These are phyloP conservation scores for Girardinichthys multiradiatus DNA, from an alignment of 2,113 vertebrate species.

Conservation along the genomic window DNA sequence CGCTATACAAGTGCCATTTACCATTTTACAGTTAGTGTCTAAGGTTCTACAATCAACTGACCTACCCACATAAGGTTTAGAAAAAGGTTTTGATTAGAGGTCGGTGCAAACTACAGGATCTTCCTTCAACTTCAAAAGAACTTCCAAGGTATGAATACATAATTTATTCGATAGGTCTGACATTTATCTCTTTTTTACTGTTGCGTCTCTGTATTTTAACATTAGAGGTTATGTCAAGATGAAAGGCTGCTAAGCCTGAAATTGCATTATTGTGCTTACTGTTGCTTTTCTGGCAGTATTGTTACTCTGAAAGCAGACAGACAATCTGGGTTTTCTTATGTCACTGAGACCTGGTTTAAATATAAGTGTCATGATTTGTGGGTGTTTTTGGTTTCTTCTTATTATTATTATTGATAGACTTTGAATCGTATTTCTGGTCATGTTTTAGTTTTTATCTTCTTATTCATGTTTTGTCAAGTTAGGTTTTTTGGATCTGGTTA, in stretches of 20 bases:
- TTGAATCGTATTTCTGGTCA: no score
- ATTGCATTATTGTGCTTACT: neutral
- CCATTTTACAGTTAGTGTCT: no score
- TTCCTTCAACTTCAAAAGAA: neutral
- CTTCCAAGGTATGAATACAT: neutral
- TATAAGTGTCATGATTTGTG: no score
- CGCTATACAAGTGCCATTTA: no score
- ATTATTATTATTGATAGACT: no score
- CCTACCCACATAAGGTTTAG: neutral
- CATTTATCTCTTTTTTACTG: neutral
- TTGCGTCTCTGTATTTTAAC: neutral
- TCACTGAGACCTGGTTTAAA: slow-evolving; percentile 47
- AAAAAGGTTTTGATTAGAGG: neutral
- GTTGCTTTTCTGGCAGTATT: neutral
- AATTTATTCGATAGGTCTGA: neutral
- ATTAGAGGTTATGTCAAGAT: neutral
- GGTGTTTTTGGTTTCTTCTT: no score
- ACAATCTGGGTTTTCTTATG: slow-evolving; percentile 60
- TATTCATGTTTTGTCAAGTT: no score
- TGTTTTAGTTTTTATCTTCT: no score
- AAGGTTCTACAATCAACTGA: no score
- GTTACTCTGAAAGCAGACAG: slow-evolving; percentile 49
- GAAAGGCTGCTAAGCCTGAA: neutral
- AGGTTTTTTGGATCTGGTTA: no score
- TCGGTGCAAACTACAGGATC: no score